phyloP scores from a whole-genome alignment of 2,797 vertebrate species.

The Cirrhinus molitorella region DNA sequence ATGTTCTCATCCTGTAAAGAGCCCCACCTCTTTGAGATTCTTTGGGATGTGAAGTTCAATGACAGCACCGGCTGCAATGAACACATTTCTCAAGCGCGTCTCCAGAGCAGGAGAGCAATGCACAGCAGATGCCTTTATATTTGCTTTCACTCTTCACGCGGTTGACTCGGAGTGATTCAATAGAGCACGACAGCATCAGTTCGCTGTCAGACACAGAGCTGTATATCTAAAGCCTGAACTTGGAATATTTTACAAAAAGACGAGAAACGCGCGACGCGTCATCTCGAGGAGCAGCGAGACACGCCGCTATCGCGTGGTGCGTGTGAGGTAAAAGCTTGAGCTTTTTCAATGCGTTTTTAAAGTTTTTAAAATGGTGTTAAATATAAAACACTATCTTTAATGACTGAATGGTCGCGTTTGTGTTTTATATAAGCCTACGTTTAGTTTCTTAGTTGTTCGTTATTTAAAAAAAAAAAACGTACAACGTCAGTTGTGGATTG shows the following conservation, averaged over 20 bases:
- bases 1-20: conserved; percentile 51
- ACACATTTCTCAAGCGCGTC: conserved; percentile 53
- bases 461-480: background rate
- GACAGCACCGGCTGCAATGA: conserved; percentile 51
- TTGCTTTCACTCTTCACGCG: conserved; percentile 33
- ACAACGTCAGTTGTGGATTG: background rate
- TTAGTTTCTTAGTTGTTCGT: background rate
- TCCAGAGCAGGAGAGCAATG: conserved; percentile 44
- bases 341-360: background rate
- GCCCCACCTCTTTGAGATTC: conserved; percentile 44
- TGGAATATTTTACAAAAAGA: conserved; percentile 32
- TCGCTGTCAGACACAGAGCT: conserved; percentile 3
- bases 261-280: conserved; percentile 26
- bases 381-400: background rate
- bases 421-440: background rate
- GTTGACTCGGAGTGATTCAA: conserved; percentile 60
- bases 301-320: background rate
- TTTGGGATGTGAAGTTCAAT: conserved; percentile 55
- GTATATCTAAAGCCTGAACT: conserved; percentile 3
- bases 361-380: background rate
- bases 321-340: background rate
- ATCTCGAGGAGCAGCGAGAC: background rate
- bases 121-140: conserved; percentile 6
- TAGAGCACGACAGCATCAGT: conserved; percentile 44
- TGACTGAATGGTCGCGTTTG: no score